Base-by-base conservation (phyloP, 35 echinoderm and acorn worm genomes). In the Diadema setosum region DNA sequence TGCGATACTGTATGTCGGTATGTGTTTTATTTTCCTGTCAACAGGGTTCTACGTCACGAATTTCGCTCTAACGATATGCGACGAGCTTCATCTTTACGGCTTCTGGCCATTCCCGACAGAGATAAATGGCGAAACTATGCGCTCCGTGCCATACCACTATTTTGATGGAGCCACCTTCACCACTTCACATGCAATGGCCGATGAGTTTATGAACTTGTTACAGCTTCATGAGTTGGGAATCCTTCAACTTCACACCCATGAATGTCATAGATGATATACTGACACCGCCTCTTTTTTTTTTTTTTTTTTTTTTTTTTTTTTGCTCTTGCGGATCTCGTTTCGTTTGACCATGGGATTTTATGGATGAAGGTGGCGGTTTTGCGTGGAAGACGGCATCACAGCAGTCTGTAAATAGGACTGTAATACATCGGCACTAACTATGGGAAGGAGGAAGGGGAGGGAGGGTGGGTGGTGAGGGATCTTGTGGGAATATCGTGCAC, bases 81-180 rank as follows among this genome's bases (percentile, higher is more conserved):
- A 78, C 40, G 59, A 90, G 36, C 11, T 84, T 5, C 58, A 83
- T 29, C 81, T 90, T 14, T 90, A 46, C 33, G 88, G 88, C 45
- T 90, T 90, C 58, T 90, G 75, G 48, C 88, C 88, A 46, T 90
- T 83, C 27, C 76, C 88, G 48, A 83, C 45, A 4, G 52, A 83
- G 52, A 57, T 83, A 1, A 52, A 61, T 14, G 20, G 42, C 4
- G 57, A 83, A n/a, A 34, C 17, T 29, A 42, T 83, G 39, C 24
- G 58, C 16, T 25, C 20, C 35, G 75, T 90, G 18, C 88, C 88
- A 18, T 90, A 90, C 41, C 88, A 90, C 32, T 90, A 90, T 29
- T 58, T 83, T 36, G 52, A 83, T 30, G 81, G 57, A 14, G 81
- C 48, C 15, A 42, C 48, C 17, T 83, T 83, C n/a, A 58, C 44